These are phyloP conservation scores for Trachurus trachurus DNA, from an alignment of 2,797 vertebrate species.

Conservation along the genomic window DNA sequence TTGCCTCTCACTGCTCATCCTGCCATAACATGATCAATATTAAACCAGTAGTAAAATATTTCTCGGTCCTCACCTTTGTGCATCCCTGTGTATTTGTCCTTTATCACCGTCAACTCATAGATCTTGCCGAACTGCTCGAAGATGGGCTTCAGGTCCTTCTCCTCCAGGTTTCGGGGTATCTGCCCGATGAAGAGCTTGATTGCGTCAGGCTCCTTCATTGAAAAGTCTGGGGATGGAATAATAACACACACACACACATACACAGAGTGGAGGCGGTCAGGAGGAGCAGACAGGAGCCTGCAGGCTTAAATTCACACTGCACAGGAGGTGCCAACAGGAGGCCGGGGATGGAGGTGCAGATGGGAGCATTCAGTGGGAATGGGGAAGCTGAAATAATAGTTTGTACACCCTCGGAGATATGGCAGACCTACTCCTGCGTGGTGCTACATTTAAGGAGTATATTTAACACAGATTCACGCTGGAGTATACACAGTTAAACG, in stretches of 20 bases:
- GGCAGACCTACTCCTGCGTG: background rate
- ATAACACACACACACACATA: slow-evolving; percentile 46
- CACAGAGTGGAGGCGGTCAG: slow-evolving; percentile 63
- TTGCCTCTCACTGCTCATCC: background rate
- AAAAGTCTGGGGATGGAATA: slow-evolving; percentile 76
- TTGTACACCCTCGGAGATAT: slow-evolving; percentile 48
- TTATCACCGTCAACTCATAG: slow-evolving; percentile 89
- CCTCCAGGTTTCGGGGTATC: slow-evolving; percentile 89
- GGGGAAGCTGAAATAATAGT: slow-evolving; percentile 54
- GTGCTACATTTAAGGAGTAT: slow-evolving; percentile 3
- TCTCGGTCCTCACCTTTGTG: slow-evolving; percentile 85
- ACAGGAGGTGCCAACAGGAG: slow-evolving; percentile 84
- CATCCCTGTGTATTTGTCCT: slow-evolving; percentile 90
- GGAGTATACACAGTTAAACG: slow-evolving; percentile 20
- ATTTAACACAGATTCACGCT: slow-evolving; percentile 5
- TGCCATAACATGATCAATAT: slow-evolving; percentile 19
- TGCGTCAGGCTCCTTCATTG: slow-evolving; percentile 90
- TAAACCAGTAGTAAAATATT: slow-evolving; percentile 3
- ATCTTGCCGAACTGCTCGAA: slow-evolving; percentile 90
- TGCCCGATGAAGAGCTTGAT: slow-evolving; percentile 90
- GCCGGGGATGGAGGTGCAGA: slow-evolving; percentile 74
- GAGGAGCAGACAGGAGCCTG: slow-evolving; percentile 79
- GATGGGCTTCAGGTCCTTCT: slow-evolving; percentile 89
- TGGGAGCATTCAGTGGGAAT: slow-evolving; percentile 62
- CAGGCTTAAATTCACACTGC: slow-evolving; percentile 79